phyloP scores from a whole-genome alignment of 2,113 vertebrate genomes.

The Erinaceus europaeus region DNA sequence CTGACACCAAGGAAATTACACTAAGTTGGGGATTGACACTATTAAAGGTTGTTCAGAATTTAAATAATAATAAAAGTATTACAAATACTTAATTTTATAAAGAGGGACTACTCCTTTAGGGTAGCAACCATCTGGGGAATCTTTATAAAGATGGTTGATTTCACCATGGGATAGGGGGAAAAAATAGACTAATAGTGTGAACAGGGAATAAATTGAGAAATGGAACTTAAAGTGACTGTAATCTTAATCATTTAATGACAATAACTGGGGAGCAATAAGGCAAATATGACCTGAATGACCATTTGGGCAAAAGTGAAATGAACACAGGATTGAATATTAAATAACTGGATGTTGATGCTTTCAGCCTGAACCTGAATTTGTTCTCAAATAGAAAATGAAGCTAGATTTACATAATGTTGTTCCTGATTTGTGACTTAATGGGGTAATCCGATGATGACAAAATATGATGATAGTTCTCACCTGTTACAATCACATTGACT shows the following conservation, averaged over 20 bases:
- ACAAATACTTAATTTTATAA: not conserved
- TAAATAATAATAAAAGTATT: not conserved
- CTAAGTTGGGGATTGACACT: not conserved
- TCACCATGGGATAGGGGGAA: not conserved
- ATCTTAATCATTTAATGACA: not conserved
- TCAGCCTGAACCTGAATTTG: not conserved
- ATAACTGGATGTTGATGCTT: not conserved
- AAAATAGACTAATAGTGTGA: not conserved
- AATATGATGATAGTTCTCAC: not conserved
- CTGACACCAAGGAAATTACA: not conserved
- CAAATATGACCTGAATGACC: not conserved
- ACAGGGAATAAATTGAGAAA: not conserved
- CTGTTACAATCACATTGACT: not conserved
- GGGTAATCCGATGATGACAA: not conserved
- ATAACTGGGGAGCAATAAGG: not conserved
- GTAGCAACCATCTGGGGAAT: not conserved
- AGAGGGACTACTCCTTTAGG: rapidly evolving
- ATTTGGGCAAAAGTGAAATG: not conserved
- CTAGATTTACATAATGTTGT: not conserved
- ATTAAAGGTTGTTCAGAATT: not conserved
- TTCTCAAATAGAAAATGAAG: not conserved
- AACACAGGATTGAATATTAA: not conserved
- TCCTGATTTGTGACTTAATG: not conserved
- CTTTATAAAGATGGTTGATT: not conserved
- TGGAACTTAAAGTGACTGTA: not conserved